Conservation (phyloP, 2,113 vertebrate genomes). For the Rhinoderma darwinii region DNA sequence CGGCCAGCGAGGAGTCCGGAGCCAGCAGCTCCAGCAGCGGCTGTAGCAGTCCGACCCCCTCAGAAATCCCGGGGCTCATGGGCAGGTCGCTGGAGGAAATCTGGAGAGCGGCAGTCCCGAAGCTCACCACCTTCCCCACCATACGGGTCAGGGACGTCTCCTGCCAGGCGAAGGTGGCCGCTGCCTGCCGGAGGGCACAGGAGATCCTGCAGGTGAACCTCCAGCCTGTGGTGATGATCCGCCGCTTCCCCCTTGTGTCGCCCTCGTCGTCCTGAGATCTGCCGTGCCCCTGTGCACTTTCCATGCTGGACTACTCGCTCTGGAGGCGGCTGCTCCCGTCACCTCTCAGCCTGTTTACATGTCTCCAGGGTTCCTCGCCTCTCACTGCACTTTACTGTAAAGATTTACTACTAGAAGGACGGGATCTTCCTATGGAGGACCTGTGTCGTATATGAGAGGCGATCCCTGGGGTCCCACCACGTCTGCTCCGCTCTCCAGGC, state of each 20-base stretch:
- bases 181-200: slow-evolving; percentile 68
- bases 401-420: slow-evolving; percentile 41
- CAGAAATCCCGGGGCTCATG: neutral
- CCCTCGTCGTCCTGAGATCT: slow-evolving; percentile 62
- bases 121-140: slow-evolving; percentile 71
- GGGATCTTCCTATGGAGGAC: neutral
- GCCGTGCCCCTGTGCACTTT: slow-evolving; percentile 32
- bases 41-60: slow-evolving; percentile 34
- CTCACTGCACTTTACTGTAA: slow-evolving; percentile 52
- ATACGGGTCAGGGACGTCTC: slow-evolving; percentile 74
- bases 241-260: slow-evolving; percentile 69
- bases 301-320: neutral
- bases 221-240: slow-evolving; percentile 74
- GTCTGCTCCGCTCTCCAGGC: neutral
- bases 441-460: neutral
- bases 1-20: slow-evolving; percentile 33
- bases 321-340: neutral
- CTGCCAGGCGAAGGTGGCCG: slow-evolving; percentile 71
- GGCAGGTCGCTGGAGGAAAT: slow-evolving; percentile 74
- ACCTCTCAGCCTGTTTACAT: slow-evolving; percentile 41
- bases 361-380: slow-evolving; percentile 1
- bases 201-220: slow-evolving; percentile 74
- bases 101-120: slow-evolving; percentile 73
- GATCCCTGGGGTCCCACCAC: neutral
- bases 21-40: slow-evolving; percentile 22